Evolutionary conservation across 2,888 invertebrate species (phyloP), one percentile per base, ranked within the genome.

Genomic region (Nemotelus nigrinus): DNA sequence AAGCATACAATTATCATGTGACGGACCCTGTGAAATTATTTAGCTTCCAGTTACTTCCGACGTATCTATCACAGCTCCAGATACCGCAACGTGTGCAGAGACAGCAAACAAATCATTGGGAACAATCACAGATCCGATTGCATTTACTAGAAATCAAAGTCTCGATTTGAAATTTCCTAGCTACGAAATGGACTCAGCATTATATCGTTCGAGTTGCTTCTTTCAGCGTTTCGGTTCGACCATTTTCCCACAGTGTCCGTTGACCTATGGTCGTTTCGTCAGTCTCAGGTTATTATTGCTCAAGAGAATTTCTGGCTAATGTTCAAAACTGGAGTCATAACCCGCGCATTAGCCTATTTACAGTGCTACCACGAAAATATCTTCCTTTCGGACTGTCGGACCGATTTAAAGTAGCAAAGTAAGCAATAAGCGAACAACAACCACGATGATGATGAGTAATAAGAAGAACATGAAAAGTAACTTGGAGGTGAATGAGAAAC

Each of bases 311-410:
- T 74, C 63, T 47, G 39, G 50, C 60, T 74, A 60, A 74, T 74
- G 74, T 74, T 60, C 45, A 43, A 57, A 53, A 45, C 71, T 71
- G 57, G 76, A 79, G 77, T 76, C 79, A 79, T 79, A 79, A 79
- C 79, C 77, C 76, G 77, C 70, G 65, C 79, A 76, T 78, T 79
- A 77, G 77, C 77, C 77, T 76, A 79, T 75, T 77, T 79, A 71
- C 76, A 72, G 75, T 72, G 79, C 79, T 79, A 79, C 79, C 79
- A 77, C 77, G 79, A 77, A 79, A 68, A 77, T 41, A 60, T 47
- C 39, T 63, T 74, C 60, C 44, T 72, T 74, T 74, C 63, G 74
- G 74, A 60, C 60, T 63, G 63, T 74, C 10, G 43, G 4, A 48
- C 5, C 50, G 47, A 72, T 25, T 25, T 25, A 25, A 25, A 25